These are phyloP conservation scores for Parelbella ahira DNA, from an alignment of 2,888 invertebrate species.

Conservation along the genomic window DNA sequence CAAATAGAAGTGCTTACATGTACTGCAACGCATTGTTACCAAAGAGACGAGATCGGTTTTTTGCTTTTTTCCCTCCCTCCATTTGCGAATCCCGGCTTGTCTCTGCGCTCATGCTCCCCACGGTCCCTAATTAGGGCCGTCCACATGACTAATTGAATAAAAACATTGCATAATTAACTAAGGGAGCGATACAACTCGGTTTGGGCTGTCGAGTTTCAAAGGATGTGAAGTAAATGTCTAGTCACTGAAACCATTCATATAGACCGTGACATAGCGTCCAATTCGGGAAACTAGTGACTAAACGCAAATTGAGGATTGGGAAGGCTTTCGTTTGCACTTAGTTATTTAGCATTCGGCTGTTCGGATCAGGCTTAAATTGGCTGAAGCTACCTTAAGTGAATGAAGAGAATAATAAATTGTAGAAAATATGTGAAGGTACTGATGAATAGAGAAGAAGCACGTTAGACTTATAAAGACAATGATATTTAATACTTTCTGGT, in stretches of 20 bases:
- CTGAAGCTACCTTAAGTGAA: no score
- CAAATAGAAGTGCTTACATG: constrained; percentile 37
- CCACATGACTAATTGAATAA: constrained; percentile 72
- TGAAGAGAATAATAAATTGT: no score
- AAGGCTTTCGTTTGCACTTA: constrained; percentile 5
- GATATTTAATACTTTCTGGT: no score
- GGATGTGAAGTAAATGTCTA: constrained; percentile 11
- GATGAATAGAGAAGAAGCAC: no score
- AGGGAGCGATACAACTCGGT: constrained; percentile 16
- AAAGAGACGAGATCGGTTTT: constrained; percentile 17
- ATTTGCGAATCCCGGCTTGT: constrained; percentile 12
- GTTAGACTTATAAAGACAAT: no score
- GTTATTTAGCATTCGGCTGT: no score
- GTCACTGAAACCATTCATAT: no score
- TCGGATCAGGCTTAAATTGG: no score
- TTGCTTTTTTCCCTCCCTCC: no score
- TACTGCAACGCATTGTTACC: constrained; percentile 14
- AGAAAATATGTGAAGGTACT: no score
- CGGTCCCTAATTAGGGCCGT: constrained; percentile 63
- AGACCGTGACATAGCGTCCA: no score
- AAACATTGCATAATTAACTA: constrained; percentile 45
- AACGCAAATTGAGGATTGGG: constrained; percentile 8
- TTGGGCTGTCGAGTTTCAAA: constrained; percentile 13
- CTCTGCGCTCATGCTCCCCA: constrained; percentile 42
- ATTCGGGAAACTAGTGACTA: constrained; percentile 6